Percentiles rank a stretch among this genome's conserved stretches.
These are phyloP conservation scores for Pelochelys cantorii DNA, from an alignment of 2,797 vertebrate species.

Conservation along the genomic window DNA sequence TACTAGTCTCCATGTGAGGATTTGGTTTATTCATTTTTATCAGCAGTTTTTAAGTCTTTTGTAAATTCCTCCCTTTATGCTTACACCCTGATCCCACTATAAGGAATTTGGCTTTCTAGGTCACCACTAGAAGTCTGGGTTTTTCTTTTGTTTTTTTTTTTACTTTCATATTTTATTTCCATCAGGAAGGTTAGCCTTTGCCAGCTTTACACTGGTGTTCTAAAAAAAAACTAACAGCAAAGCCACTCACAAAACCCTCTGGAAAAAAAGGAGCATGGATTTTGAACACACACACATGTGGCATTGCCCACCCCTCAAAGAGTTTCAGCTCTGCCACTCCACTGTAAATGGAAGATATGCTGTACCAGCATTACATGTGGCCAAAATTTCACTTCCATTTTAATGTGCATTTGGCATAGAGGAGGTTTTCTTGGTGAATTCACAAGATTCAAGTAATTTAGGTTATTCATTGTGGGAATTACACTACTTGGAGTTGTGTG, in stretches of 20 bases:
- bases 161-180: constrained; percentile 44
- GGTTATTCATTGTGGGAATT: neutral
- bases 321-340: fast-evolving
- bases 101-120: constrained; percentile 34
- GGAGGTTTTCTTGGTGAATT: neutral
- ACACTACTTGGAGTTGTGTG: neutral
- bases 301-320: neutral
- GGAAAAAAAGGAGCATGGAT: neutral
- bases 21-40: neutral
- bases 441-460: neutral
- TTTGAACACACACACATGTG: neutral
- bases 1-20: neutral
- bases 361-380: fast-evolving
- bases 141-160: neutral
- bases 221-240: constrained; percentile 35
- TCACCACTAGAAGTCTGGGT: neutral
- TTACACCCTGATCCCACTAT: constrained; percentile 10
- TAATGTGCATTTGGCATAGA: neutral
- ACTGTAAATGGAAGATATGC: neutral
- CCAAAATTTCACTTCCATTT: neutral
- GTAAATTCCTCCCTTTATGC: neutral
- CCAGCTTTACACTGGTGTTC: neutral
- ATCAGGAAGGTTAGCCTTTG: neutral
- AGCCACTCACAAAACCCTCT: neutral
- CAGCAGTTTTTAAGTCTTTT: neutral